Evolutionary conservation across 2,113 vertebrate species (phyloP).

Genomic region (Aptenodytes patagonicus): DNA sequence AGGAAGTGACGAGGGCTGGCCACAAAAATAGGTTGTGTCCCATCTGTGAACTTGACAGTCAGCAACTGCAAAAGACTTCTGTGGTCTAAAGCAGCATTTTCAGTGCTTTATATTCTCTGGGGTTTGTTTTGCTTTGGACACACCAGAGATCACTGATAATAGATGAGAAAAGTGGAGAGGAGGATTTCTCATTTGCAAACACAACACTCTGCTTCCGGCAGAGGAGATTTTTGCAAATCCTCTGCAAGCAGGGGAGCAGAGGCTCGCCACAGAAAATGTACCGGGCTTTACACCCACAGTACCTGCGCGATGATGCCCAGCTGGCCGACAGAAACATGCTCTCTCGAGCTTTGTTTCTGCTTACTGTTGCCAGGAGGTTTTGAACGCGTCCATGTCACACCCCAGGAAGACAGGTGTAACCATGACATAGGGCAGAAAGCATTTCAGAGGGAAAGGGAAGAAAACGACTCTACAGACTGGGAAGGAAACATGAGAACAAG

Average conservation of each 20-base stretch:
- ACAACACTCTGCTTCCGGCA: not conserved
- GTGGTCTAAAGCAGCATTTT: not conserved
- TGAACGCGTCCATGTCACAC: not conserved
- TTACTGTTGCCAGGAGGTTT: not conserved
- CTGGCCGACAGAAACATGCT: not conserved
- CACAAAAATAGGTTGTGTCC: not conserved
- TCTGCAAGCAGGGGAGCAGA: not conserved
- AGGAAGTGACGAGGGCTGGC: not conserved
- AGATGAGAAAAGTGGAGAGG: not conserved
- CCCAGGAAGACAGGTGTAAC: not conserved
- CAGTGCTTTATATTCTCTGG: not conserved
- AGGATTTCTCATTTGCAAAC: not conserved
- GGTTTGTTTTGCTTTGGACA: conserved; percentile 13
- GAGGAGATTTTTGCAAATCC: not conserved
- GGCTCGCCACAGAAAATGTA: not conserved
- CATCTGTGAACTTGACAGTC: not conserved
- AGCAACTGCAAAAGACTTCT: not conserved
- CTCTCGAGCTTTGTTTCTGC: not conserved
- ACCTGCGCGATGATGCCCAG: not conserved
- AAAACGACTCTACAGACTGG: not conserved
- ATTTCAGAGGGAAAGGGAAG: not conserved
- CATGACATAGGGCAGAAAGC: not conserved
- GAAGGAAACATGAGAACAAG: not conserved
- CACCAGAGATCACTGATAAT: not conserved
- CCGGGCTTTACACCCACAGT: not conserved